These are phyloP conservation scores for Sinocyclocheilus maitianheensis DNA, from an alignment of 2,113 vertebrate genomes.

Conservation along the genomic window DNA sequence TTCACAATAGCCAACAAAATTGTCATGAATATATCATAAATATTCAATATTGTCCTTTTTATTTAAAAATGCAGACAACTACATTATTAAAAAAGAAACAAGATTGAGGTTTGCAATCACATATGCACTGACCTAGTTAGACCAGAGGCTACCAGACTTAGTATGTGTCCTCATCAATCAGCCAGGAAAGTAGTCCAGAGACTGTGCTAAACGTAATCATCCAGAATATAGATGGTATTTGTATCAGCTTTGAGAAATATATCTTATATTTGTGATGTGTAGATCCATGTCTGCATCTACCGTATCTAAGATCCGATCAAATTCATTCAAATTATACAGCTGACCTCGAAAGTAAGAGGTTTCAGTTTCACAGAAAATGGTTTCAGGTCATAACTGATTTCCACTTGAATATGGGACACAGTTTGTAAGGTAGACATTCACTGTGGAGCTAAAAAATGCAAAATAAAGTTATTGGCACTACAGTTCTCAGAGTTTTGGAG, in stretches of 20 bases:
- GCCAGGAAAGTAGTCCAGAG: constrained; percentile 6
- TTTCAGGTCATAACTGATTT: constrained; percentile 1
- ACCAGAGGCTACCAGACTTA: background rate
- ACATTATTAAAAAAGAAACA: background rate
- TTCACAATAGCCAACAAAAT: background rate
- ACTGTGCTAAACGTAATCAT: background rate
- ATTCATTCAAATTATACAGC: background rate
- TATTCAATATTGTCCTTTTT: background rate
- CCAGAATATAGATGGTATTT: background rate
- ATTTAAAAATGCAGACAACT: background rate
- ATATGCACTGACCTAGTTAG: constrained; percentile 8
- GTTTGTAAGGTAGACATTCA: background rate
- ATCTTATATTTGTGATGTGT: background rate
- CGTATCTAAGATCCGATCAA: background rate
- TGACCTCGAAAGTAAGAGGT: background rate
- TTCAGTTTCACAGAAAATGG: background rate
- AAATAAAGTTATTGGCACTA: too few species aligned
- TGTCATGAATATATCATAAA: background rate
- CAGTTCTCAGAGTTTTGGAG: background rate
- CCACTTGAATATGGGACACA: background rate
- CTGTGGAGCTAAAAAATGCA: background rate
- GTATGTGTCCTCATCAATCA: constrained; percentile 2
- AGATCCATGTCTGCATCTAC: background rate
- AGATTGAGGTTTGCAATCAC: background rate
- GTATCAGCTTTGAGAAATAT: background rate